These are phyloP conservation scores for Pristiophorus japonicus DNA, from an alignment of 2,113 vertebrate species.

Conservation along the genomic window DNA sequence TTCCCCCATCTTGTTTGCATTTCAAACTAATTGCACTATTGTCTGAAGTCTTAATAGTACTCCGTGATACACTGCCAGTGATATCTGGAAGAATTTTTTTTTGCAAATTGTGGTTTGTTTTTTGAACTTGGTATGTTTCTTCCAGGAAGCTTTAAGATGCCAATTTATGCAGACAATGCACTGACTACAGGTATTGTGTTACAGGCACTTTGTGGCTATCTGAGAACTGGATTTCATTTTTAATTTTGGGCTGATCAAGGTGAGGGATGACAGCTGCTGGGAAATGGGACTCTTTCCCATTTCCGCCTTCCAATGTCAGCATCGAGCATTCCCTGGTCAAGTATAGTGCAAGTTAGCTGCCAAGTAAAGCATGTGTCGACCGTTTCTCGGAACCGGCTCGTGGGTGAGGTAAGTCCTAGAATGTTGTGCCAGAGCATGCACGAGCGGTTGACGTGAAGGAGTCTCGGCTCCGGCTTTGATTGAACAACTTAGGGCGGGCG, in stretches of 20 bases:
- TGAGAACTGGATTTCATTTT: neutral
- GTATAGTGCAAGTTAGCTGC: neutral
- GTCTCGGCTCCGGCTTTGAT: neutral
- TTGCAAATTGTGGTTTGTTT: conserved; percentile 43
- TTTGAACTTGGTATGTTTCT: conserved; percentile 45
- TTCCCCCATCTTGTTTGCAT: conserved; percentile 38
- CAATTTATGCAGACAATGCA: neutral
- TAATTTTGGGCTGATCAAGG: neutral
- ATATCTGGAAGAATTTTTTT: neutral
- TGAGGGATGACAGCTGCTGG: neutral
- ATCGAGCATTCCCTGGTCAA: neutral
- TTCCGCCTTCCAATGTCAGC: neutral
- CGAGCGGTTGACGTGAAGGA: neutral
- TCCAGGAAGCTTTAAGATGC: neutral
- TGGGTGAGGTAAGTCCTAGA: neutral
- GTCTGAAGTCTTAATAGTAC: neutral
- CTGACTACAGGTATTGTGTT: neutral
- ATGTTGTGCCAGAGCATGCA: neutral
- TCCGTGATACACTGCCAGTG: neutral
- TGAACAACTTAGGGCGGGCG: too few species aligned
- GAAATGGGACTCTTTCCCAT: neutral
- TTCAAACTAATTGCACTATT: conserved; percentile 24
- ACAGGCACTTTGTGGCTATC: neutral
- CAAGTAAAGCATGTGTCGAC: neutral
- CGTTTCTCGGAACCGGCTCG: neutral